A percentile compares a stretch with the other conserved stretches of the same genome.
These are phyloP conservation scores for Sepioteuthis lessoniana DNA, from an alignment of 2,888 invertebrate species.

Conservation along the genomic window DNA sequence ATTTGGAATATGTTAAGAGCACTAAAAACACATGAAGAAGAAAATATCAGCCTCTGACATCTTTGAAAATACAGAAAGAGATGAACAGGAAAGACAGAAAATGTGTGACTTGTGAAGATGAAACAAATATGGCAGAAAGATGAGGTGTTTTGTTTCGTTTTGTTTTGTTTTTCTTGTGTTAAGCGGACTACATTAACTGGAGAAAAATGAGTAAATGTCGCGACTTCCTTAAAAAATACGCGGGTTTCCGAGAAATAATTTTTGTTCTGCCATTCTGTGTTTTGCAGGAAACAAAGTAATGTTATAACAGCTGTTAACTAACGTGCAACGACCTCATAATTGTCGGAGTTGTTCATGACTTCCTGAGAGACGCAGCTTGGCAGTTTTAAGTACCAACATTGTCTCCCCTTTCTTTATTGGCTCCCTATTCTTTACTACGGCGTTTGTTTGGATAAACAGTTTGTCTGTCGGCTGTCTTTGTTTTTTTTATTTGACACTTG, in stretches of 20 bases:
- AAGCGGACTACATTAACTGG: not conserved
- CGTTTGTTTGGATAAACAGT: not conserved
- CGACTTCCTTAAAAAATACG: not conserved
- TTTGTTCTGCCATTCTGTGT: not conserved
- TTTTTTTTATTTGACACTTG: no score
- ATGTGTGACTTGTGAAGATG: not conserved
- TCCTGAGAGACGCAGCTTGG: not conserved
- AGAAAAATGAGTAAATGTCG: not conserved
- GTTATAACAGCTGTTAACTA: not conserved
- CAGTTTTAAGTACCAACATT: not conserved
- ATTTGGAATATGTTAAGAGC: no score
- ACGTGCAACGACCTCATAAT: not conserved
- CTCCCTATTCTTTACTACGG: not conserved
- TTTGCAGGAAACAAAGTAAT: not conserved
- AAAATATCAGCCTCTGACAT: not conserved
- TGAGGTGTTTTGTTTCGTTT: no score
- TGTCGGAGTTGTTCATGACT: not conserved
- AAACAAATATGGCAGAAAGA: not conserved
- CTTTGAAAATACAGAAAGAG: not conserved
- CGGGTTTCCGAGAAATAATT: not conserved
- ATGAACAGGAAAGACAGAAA: not conserved
- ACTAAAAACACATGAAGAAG: no score
- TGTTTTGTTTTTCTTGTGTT: no score
- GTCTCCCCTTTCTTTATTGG: not conserved
- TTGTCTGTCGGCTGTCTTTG: no score